These are phyloP conservation scores for Chunga burmeisteri DNA, from an alignment of 2,113 vertebrate species.

Conservation along the genomic window DNA sequence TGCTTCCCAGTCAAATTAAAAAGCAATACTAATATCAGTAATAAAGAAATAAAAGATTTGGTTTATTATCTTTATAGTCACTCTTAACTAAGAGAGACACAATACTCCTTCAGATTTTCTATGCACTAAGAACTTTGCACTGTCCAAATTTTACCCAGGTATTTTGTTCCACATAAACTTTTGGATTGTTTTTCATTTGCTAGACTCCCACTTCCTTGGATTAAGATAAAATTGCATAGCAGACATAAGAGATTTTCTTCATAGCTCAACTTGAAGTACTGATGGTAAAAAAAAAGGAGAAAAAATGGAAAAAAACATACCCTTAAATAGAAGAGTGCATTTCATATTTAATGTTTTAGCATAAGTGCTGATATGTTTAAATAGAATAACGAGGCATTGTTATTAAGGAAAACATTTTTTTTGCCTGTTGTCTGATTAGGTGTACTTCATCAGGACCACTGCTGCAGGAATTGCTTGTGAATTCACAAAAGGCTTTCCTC, in stretches of 20 bases:
- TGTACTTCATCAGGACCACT: background rate
- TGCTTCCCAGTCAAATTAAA: background rate
- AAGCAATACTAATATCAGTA: background rate
- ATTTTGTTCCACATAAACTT: background rate
- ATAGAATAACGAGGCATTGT: background rate
- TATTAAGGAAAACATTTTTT: background rate
- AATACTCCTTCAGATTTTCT: background rate
- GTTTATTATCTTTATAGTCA: background rate
- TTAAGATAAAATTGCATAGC: slow-evolving; percentile 57
- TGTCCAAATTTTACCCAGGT: background rate
- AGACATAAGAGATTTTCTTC: slow-evolving; percentile 49
- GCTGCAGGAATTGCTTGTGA: background rate
- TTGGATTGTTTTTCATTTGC: slow-evolving; percentile 53
- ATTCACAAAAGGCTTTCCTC: slow-evolving; percentile 29
- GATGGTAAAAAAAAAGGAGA: background rate
- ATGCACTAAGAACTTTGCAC: background rate
- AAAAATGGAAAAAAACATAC: background rate
- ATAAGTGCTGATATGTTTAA: background rate
- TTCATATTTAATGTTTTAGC: background rate
- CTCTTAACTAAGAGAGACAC: background rate
- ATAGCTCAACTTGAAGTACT: slow-evolving; percentile 34
- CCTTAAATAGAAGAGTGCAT: background rate
- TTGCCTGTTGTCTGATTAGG: background rate
- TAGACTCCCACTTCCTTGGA: background rate
- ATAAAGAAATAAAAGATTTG: background rate